Conservation (phyloP, 2,113 vertebrate species). For the Phasianus colchicus region DNA sequence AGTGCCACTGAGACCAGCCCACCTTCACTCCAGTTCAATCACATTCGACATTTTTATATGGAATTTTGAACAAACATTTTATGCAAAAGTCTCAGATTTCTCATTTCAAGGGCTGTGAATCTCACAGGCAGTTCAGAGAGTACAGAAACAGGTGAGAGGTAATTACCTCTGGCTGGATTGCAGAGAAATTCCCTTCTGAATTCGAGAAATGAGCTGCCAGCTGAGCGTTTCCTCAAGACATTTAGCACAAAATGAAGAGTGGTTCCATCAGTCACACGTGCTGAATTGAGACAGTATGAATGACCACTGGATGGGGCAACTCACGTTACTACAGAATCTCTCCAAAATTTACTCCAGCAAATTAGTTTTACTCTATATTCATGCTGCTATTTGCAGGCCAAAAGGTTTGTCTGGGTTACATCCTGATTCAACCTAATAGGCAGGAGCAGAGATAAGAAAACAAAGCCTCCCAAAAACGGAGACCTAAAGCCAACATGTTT, state of each 20-base stretch:
- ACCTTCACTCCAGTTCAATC: not conserved
- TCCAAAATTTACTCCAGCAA: not conserved
- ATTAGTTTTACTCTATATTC: not conserved
- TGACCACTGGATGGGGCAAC: not conserved
- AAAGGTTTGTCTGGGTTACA: not conserved
- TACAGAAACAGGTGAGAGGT: not conserved
- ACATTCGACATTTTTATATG: not conserved
- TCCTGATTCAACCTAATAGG: not conserved
- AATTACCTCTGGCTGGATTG: not conserved
- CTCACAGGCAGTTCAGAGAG: not conserved
- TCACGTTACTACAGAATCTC: not conserved
- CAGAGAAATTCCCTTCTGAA: not conserved
- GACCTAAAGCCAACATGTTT: not conserved
- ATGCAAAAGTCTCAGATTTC: slow-evolving; percentile 26
- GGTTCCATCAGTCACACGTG: not conserved
- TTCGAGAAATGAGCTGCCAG: not conserved
- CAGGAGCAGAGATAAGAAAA: not conserved
- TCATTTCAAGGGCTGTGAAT: slow-evolving; percentile 34
- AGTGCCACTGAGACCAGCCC: not conserved
- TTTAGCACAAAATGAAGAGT: not conserved
- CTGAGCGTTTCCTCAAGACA: not conserved
- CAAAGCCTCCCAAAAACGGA: not conserved
- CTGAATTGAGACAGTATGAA: not conserved
- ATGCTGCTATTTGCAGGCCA: not conserved
- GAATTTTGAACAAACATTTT: slow-evolving; percentile 25